Base-by-base conservation (phyloP, 2,113 vertebrate genomes). In the Anseranas semipalmata region DNA sequence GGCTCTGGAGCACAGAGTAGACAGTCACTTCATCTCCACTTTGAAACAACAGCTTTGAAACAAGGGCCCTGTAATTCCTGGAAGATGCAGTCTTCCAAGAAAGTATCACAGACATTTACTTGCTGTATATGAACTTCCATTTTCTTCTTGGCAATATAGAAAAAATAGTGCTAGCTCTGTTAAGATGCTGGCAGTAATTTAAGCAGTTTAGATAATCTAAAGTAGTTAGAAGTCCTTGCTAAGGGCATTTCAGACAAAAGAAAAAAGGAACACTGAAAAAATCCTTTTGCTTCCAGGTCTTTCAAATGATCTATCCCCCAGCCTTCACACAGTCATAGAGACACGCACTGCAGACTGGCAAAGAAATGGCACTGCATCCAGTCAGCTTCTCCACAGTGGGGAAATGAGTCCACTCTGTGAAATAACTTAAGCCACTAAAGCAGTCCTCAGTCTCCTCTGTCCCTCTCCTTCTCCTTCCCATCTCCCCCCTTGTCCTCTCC, bases 111-210 rank as follows among this genome's bases (percentile, higher is more conserved):
- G 33, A 10, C 20, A 70, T 4, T 12, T n/a, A 24, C 10, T 28
- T 25, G 43, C 15, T 78, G 15, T 11, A n/a, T 1, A 0, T 24
- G 18, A 20, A 87, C 12, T 62, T 70, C 21, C 0, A 5, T 2
- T n/a, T 12, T 53, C 50, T 70, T 70, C 39, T 28, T 24, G 15
- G n/a, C n/a, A 86, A 66, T 18, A 52, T 75, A 52, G 75, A 37
- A 37, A 60, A 45, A 32, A 3, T 25, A 33, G 9, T 28, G 16
- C 12, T 27, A 59, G 37, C 43, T 79, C 2, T 43, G 28, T 72
- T 32, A 72, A 55, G 15, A 46, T 35, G 33, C 33, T 76, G 33
- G 33, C 78, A 87, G 52, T 59, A 65, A 72, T 55, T 22, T 67
- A 22, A 85, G 17, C 9, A 67, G 12, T 63, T 53, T 33, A 15